Base-by-base conservation (phyloP, 2,888 invertebrate genomes). In the Thymelicus acteon region DNA sequence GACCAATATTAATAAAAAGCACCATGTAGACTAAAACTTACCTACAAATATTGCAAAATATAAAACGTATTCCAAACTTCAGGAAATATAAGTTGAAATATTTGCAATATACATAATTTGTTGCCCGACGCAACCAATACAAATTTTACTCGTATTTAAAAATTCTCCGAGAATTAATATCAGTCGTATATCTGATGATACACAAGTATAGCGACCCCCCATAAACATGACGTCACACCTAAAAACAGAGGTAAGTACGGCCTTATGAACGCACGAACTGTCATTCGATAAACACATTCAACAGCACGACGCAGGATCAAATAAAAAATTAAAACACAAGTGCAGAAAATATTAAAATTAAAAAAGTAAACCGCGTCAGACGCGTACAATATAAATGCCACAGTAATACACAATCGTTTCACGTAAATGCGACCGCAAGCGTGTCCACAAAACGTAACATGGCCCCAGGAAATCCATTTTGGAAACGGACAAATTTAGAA, bases 201-300 rank as follows among this genome's bases (percentile, higher is more conserved):
- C 4, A 93, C 88, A 67, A 93, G 86, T 72, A 94, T 88, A n/a
- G 93, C 93, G 58, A 94, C 91, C 89, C 97, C 97, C 97, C 97
- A 97, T 92, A 98, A 95, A 95, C 97, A 97, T 88, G 97, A 97
- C 87, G 97, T 97, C 89, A 97, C 96, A 91, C 98, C 97, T 94
- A 97, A 96, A 95, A 97, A 96, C 91, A 97, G 94, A 84, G 97
- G 97, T 94, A 97, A 90, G 82, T 95, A 95, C 83, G 94, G 94
- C 86, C 94, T 93, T 89, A 95, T 93, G 92, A 95, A 93, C 73
- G 80, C 84, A 79, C 95, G 94, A 94, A 95, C 95, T 95, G 86
- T 85, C 86, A 80, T 81, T 44, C 60, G 75, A 75, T 72, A 77
- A 74, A 70, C 61, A 74, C 79, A 80, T 57, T 54, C 60, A 71